phyloP scores from a whole-genome alignment of 1,140 invertebrate species.

The Panulirus ornatus region DNA sequence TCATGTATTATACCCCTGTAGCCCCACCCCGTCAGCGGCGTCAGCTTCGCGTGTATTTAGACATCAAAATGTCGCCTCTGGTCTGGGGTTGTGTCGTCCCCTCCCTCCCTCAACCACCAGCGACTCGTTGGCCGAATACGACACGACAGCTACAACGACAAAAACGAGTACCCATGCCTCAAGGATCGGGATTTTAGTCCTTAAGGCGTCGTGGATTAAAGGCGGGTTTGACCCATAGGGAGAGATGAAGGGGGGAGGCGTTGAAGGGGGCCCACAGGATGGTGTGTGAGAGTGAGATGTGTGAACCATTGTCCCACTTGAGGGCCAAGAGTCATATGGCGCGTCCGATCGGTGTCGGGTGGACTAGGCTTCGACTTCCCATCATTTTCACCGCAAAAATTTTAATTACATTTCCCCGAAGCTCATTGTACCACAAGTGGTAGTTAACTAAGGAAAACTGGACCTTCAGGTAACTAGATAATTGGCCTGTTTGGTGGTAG shows the following conservation, averaged over 20 bases:
- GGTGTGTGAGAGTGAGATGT: background rate
- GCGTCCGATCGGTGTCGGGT: slow-evolving; percentile 13
- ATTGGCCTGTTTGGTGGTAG: too few species aligned
- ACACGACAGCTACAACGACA: background rate
- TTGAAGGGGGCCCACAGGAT: too few species aligned
- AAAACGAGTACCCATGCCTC: background rate
- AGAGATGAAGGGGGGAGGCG: too few species aligned
- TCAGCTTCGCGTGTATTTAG: slow-evolving; percentile 56
- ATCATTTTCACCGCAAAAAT: background rate
- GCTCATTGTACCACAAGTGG: too few species aligned
- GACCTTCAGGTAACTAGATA: too few species aligned
- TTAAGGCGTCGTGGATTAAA: background rate
- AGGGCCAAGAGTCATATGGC: slow-evolving; percentile 36
- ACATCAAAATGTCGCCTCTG: slow-evolving; percentile 64
- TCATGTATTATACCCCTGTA: too few species aligned
- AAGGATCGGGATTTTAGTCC: background rate
- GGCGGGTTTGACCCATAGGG: background rate
- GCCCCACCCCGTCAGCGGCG: slow-evolving; percentile 33
- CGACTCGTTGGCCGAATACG: slow-evolving; percentile 23
- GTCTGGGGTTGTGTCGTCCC: too few species aligned
- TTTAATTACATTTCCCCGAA: too few species aligned
- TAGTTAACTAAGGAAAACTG: too few species aligned
- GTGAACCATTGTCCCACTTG: slow-evolving; percentile 29
- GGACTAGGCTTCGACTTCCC: background rate
- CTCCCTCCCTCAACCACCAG: too few species aligned